phyloP scores from a whole-genome alignment of 2,888 invertebrate species.

The Diadegma fenestrale region DNA sequence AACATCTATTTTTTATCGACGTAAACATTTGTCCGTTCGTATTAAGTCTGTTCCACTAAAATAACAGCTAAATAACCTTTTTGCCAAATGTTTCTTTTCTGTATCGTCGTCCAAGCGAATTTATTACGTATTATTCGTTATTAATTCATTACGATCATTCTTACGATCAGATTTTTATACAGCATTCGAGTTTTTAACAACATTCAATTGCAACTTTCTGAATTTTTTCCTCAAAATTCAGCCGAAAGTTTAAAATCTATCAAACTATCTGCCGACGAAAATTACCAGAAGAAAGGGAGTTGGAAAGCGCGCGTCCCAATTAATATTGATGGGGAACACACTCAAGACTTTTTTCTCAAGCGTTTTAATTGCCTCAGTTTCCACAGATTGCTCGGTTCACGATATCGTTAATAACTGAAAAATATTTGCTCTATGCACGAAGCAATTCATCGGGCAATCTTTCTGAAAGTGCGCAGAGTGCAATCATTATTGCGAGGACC shows the following conservation, averaged over 20 bases:
- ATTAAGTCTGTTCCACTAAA: background rate
- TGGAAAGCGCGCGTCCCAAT: background rate
- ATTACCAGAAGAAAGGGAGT: background rate
- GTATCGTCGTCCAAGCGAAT: conserved; percentile 1
- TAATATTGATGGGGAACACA: background rate
- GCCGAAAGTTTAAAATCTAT: background rate
- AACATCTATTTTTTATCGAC: conserved; percentile 19
- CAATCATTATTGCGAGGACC: background rate
- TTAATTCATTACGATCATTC: background rate
- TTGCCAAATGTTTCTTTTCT: conserved; percentile 2
- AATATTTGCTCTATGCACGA: background rate
- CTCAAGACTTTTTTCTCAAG: background rate
- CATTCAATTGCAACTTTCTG: background rate
- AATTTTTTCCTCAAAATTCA: background rate
- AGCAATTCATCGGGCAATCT: background rate
- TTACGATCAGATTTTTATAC: background rate
- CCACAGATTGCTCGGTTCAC: background rate
- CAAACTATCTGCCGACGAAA: background rate
- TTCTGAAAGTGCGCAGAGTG: background rate
- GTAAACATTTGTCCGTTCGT: conserved; percentile 6
- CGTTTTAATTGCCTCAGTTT: background rate
- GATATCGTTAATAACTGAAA: background rate
- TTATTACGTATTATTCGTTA: conserved; percentile 24
- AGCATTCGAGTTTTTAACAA: background rate
- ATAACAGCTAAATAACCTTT: background rate